Conservation (phyloP, 2,113 vertebrate genomes). For the Ibidorhyncha struthersii region DNA sequence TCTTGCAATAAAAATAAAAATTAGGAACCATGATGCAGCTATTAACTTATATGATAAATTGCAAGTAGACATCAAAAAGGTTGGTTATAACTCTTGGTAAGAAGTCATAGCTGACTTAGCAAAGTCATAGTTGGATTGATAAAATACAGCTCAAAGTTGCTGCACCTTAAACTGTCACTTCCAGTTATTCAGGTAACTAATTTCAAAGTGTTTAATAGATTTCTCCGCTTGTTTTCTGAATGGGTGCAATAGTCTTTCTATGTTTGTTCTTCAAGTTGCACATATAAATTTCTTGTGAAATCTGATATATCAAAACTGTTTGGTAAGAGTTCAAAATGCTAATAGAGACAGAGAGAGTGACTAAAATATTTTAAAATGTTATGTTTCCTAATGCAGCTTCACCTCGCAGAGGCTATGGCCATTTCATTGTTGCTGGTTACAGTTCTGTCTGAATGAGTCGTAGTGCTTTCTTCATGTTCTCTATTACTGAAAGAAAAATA, state of each 20-base stretch:
- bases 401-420: neutral
- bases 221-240: neutral
- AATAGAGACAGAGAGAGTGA: neutral
- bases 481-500: constrained; percentile 71
- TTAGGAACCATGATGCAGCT: neutral
- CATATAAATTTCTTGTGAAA: neutral
- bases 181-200: neutral
- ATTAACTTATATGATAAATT: neutral
- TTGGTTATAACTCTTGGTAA: neutral
- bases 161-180: neutral
- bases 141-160: neutral
- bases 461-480: constrained; percentile 82
- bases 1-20: neutral
- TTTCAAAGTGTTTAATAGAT: neutral
- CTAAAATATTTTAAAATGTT: neutral
- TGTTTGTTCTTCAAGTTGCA: neutral
- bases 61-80: neutral
- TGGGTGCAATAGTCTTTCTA: fast-evolving
- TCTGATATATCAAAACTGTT: neutral
- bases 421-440: constrained; percentile 21
- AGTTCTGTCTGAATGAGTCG: constrained; percentile 76
- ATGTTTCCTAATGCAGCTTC: neutral
- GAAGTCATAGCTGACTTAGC: neutral
- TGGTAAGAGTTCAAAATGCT: neutral
- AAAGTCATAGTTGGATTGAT: neutral